phyloP scores from a whole-genome alignment of 1,140 invertebrate genomes.

The Druon quercuslanigerum region DNA sequence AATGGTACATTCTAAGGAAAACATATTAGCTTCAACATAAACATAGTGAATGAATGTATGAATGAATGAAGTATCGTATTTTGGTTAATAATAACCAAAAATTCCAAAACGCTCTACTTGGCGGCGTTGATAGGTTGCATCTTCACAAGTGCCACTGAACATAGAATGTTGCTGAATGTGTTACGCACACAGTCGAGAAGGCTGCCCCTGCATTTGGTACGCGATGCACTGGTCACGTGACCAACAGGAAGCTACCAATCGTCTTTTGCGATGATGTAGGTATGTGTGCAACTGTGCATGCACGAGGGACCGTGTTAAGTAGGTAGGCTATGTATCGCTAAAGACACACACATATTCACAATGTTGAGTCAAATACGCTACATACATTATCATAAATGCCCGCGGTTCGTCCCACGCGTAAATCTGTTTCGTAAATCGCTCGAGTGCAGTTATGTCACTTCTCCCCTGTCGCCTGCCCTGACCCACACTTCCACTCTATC shows the following conservation, averaged over 20 bases:
- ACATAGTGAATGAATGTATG: too few species aligned
- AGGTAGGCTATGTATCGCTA: slow-evolving; percentile 50
- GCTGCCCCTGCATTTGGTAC: slow-evolving; percentile 49
- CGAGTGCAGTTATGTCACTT: slow-evolving; percentile 69
- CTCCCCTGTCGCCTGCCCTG: slow-evolving; percentile 53
- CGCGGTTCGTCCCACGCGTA: slow-evolving; percentile 71
- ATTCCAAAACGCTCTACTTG: too few species aligned
- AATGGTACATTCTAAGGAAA: too few species aligned
- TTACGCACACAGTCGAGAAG: too few species aligned
- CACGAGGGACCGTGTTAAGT: slow-evolving; percentile 74
- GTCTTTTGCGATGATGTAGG: slow-evolving; percentile 72
- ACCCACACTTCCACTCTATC: slow-evolving; percentile 38
- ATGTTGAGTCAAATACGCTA: slow-evolving; percentile 58
- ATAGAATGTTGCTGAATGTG: too few species aligned
- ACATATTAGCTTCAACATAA: too few species aligned
- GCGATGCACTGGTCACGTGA: slow-evolving; percentile 70
- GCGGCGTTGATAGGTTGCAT: too few species aligned
- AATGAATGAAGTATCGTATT: too few species aligned
- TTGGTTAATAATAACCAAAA: too few species aligned
- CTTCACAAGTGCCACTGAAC: too few species aligned
- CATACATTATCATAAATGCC: slow-evolving; percentile 74
- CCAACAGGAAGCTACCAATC: slow-evolving; percentile 75
- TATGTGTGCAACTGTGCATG: slow-evolving; percentile 56
- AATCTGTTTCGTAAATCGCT: slow-evolving; percentile 74
- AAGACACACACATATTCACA: slow-evolving; percentile 41